These are phyloP conservation scores for Oncorhynchus keta DNA, from an alignment of 2,113 vertebrate species.

Conservation along the genomic window DNA sequence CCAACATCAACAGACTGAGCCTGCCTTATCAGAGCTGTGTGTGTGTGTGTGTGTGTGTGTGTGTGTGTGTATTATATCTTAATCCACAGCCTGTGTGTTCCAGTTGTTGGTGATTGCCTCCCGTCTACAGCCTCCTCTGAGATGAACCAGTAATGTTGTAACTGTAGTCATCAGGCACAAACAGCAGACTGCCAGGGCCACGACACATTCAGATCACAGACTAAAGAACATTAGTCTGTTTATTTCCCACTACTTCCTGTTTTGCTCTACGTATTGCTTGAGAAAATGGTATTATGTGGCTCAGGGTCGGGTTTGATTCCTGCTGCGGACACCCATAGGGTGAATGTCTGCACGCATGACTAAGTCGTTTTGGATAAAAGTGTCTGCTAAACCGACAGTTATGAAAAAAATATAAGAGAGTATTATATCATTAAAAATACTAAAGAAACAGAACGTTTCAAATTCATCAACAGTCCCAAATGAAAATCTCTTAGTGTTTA, in stretches of 20 bases:
- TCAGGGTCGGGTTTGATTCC: no score
- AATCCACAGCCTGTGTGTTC: conserved; percentile 5
- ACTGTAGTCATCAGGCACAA: not conserved
- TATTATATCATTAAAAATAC: not conserved
- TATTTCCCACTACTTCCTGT: not conserved
- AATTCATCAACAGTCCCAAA: not conserved
- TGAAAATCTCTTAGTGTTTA: not conserved
- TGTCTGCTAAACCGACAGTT: no score
- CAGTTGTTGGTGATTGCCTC: not conserved
- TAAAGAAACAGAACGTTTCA: not conserved
- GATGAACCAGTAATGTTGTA: not conserved
- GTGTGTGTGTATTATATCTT: conserved; percentile 14
- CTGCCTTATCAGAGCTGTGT: not conserved
- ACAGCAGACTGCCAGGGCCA: not conserved
- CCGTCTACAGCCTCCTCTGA: not conserved
- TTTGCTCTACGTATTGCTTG: not conserved
- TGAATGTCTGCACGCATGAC: no score
- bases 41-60: conserved; percentile 10
- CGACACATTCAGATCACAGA: not conserved
- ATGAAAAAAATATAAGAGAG: not conserved
- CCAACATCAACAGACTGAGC: not conserved
- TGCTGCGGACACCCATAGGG: no score
- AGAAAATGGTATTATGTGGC: not conserved
- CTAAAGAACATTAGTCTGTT: not conserved
- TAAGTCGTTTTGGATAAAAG: no score